Percentiles rank a stretch among this genome's conserved stretches.
phyloP scores from a whole-genome alignment of 1,140 invertebrate species.

The Arctopsyche grandis region DNA sequence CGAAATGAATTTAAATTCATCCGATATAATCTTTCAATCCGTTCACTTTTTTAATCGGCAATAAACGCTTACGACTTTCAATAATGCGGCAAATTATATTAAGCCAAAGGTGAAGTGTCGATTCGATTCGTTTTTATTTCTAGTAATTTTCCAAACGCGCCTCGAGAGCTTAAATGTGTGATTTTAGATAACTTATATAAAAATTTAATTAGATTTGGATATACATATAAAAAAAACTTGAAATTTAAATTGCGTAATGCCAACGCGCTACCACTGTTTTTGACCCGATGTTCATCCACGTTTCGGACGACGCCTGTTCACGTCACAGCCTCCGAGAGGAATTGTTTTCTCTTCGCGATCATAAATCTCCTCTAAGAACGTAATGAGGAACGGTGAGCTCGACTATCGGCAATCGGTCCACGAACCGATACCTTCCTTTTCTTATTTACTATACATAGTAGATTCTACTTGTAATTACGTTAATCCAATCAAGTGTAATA shows the following conservation, averaged over 20 bases:
- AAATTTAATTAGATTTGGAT: slow-evolving; percentile 16
- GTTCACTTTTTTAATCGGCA: too few species aligned
- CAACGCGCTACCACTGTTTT: slow-evolving; percentile 5
- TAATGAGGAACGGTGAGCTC: slow-evolving; percentile 1
- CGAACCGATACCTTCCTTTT: too few species aligned
- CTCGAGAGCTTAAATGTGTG: neutral
- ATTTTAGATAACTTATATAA: neutral
- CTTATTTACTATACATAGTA: too few species aligned
- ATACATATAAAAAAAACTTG: neutral
- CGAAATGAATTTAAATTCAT: too few species aligned
- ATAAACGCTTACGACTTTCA: too few species aligned
- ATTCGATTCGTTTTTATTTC: neutral
- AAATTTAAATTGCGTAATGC: neutral
- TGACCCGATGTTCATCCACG: slow-evolving; percentile 24
- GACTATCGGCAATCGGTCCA: too few species aligned
- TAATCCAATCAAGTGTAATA: neutral
- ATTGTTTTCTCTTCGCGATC: slow-evolving; percentile 3
- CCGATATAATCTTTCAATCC: too few species aligned
- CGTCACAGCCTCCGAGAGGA: slow-evolving; percentile 5
- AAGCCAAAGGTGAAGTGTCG: neutral
- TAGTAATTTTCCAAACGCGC: neutral
- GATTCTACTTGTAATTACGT: too few species aligned
- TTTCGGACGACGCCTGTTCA: slow-evolving; percentile 20
- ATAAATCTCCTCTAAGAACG: slow-evolving; percentile 24
- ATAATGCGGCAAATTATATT: too few species aligned